These are phyloP conservation scores for Dendrolimus kikuchii DNA, from an alignment of 1,140 invertebrate genomes.

Conservation along the genomic window DNA sequence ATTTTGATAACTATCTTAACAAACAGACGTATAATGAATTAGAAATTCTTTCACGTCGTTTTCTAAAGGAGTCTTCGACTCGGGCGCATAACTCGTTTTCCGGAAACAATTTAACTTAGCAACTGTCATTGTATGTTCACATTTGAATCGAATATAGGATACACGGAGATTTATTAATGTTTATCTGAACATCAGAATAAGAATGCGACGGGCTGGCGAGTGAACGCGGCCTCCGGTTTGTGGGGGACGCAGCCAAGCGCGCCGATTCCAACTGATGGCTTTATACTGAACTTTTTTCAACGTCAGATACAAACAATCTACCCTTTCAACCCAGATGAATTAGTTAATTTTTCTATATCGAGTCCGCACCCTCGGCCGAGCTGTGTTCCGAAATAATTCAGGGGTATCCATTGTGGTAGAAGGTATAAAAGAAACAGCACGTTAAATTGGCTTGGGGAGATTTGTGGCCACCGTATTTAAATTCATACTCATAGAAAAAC, in stretches of 20 bases:
- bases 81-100: conserved; percentile 39
- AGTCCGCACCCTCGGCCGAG: conserved; percentile 35
- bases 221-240: conserved; percentile 21
- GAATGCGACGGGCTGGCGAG: conserved; percentile 40
- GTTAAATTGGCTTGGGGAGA: conserved; percentile 24
- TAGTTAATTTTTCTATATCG: conserved; percentile 62
- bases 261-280: conserved; percentile 52
- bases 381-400: conserved; percentile 56
- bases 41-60: conserved; percentile 43
- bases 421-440: conserved; percentile 21
- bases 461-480: conserved; percentile 4
- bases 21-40: conserved; percentile 41
- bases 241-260: conserved; percentile 52
- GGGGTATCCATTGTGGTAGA: conserved; percentile 32
- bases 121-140: conserved; percentile 39
- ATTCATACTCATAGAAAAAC: too few relatives aligned
- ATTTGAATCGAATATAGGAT: conserved; percentile 19
- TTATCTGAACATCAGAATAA: conserved; percentile 65
- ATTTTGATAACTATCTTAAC: conserved; percentile 45
- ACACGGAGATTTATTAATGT: conserved; percentile 52
- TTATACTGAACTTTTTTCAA: conserved; percentile 52
- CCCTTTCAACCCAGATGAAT: conserved; percentile 64
- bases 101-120: conserved; percentile 58
- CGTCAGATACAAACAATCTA: conserved; percentile 60
- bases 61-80: conserved; percentile 15